These are phyloP conservation scores for Ophraella communa DNA, from an alignment of 2,888 invertebrate species.

Conservation along the genomic window DNA sequence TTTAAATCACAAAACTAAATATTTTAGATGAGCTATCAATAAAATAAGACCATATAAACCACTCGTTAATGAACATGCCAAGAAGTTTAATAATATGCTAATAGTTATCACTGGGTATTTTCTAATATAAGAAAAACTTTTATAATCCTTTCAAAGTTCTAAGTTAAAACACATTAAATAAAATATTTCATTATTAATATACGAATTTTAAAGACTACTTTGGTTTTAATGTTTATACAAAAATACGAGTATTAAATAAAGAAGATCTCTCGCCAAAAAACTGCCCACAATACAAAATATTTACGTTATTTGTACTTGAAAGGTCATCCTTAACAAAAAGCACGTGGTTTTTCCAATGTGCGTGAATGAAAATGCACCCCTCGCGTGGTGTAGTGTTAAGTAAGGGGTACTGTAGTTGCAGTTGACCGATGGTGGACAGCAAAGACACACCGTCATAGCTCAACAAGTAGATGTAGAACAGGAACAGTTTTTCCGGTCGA, in stretches of 20 bases:
- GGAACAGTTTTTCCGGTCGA: slow-evolving; percentile 56
- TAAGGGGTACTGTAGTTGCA: slow-evolving; percentile 45
- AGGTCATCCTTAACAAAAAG: slow-evolving; percentile 26
- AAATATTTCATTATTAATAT: no score
- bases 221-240: no score
- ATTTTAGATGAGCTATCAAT: no score
- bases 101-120: no score
- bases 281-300: background rate
- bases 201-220: no score
- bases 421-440: slow-evolving; percentile 42
- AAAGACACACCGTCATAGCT: slow-evolving; percentile 45
- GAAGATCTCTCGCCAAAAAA: slow-evolving; percentile 27
- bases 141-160: no score
- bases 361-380: slow-evolving; percentile 55
- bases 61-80: no score
- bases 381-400: slow-evolving; percentile 43
- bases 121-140: no score
- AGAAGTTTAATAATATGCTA: no score
- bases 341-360: slow-evolving; percentile 40
- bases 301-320: slow-evolving; percentile 43
- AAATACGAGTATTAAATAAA: slow-evolving; percentile 14
- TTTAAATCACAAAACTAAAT: no score
- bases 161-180: no score
- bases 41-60: no score
- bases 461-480: slow-evolving; percentile 60